Conservation (phyloP, 2,797 vertebrate genomes). For the Caiman crocodilus region DNA sequence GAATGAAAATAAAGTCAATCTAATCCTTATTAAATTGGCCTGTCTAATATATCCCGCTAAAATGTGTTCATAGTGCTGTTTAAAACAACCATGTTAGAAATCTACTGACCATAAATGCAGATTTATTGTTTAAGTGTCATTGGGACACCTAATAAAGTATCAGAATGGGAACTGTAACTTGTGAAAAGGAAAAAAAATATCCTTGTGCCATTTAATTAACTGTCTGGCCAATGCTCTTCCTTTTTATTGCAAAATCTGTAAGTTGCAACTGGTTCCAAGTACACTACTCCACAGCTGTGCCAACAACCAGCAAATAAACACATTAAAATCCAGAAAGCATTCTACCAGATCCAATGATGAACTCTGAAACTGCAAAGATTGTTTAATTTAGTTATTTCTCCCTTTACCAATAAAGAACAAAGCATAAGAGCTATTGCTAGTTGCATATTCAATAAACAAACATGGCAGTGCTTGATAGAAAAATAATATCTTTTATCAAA, state of each 20-base stretch:
- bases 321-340: constrained; percentile 11
- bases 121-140: not conserved
- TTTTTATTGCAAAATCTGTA: constrained; percentile 72
- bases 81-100: constrained; percentile 56
- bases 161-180: constrained; percentile 55
- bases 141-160: constrained; percentile 6
- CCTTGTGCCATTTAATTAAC: constrained; percentile 58
- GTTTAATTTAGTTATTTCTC: not conserved
- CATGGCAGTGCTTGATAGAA: not conserved
- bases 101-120: constrained; percentile 37
- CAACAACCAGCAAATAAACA: constrained; percentile 60
- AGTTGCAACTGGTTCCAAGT: constrained; percentile 35
- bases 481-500: not conserved
- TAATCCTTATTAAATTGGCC: constrained; percentile 34
- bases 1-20: constrained; percentile 1
- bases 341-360: not conserved
- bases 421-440: not conserved
- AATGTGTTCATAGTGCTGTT: constrained; percentile 52
- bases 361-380: not conserved
- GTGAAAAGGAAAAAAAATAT: not conserved
- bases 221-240: constrained; percentile 53
- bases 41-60: constrained; percentile 28
- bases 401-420: not conserved
- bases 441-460: not conserved
- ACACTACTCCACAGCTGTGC: constrained; percentile 4